phyloP scores from a whole-genome alignment of 2,113 vertebrate species.

The Cephalopterus ornatus region DNA sequence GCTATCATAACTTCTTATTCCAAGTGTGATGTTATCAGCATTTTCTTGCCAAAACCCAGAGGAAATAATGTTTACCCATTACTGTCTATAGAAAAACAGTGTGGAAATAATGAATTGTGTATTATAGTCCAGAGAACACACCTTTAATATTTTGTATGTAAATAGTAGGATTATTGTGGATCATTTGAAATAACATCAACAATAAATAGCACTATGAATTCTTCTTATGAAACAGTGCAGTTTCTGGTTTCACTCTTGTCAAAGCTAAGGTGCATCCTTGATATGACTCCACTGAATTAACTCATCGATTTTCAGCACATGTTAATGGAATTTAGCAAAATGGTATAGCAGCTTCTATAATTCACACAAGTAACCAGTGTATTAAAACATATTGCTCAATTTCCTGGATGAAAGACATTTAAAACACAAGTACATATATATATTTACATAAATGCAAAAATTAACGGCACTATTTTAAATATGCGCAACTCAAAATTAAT shows the following conservation, averaged over 20 bases:
- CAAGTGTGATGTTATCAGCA: not conserved
- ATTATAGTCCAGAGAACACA: not conserved
- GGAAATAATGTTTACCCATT: not conserved
- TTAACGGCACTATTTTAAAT: not conserved
- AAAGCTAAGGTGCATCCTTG: not conserved
- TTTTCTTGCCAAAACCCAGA: not conserved
- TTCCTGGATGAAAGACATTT: not conserved
- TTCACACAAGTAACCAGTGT: not conserved
- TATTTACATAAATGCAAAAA: not conserved
- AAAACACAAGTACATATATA: not conserved
- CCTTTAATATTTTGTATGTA: not conserved
- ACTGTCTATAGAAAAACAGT: not conserved
- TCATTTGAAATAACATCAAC: not conserved
- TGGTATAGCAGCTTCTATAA: not conserved
- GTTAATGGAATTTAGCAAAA: not conserved
- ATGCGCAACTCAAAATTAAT: not conserved
- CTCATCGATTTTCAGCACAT: not conserved
- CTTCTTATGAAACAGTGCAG: not conserved
- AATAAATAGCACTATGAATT: not conserved
- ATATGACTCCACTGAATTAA: not conserved
- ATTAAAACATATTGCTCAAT: not conserved
- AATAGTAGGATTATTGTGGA: not conserved
- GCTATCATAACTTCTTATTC: not conserved
- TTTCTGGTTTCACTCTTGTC: not conserved
- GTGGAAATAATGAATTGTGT: not conserved